These are phyloP conservation scores for Pristionchus entomophagus DNA, from an alignment of 2,888 invertebrate species.

Conservation along the genomic window DNA sequence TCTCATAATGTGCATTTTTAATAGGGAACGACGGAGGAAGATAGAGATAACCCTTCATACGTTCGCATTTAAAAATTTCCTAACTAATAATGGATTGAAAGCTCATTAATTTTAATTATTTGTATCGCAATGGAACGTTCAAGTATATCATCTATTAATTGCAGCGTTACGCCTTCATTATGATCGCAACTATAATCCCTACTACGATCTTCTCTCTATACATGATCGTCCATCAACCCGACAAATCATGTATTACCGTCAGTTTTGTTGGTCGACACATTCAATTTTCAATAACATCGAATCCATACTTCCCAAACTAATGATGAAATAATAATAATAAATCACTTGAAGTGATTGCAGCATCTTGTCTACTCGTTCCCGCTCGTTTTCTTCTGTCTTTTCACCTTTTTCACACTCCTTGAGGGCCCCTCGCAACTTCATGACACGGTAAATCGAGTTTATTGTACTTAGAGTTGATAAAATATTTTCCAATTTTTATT, in stretches of 20 bases:
- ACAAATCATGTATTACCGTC: not conserved
- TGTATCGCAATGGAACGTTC: no score
- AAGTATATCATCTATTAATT: no score
- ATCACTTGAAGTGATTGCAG: no score
- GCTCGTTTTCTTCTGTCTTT: slow-evolving; percentile 6
- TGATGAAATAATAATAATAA: no score
- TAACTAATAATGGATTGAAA: no score
- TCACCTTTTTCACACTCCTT: not conserved
- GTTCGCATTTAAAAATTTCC: no score
- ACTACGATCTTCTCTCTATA: not conserved
- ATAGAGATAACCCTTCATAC: no score
- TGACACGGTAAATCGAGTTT: not conserved
- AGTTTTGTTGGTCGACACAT: not conserved
- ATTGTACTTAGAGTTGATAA: not conserved
- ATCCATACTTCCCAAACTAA: no score
- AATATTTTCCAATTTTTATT: no score
- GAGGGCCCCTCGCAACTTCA: not conserved
- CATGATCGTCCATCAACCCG: not conserved
- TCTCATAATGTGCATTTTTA: not conserved
- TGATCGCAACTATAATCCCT: slow-evolving; percentile 14
- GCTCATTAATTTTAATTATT: no score
- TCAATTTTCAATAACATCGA: no score
- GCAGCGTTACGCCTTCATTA: slow-evolving; percentile 29
- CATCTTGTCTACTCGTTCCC: not conserved
- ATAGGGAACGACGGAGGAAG: no score